A percentile compares a stretch with the other conserved stretches of the same genome.
Evolutionary conservation across 2,113 vertebrate species (phyloP).

Genomic region (Hyperoodon ampullatus): DNA sequence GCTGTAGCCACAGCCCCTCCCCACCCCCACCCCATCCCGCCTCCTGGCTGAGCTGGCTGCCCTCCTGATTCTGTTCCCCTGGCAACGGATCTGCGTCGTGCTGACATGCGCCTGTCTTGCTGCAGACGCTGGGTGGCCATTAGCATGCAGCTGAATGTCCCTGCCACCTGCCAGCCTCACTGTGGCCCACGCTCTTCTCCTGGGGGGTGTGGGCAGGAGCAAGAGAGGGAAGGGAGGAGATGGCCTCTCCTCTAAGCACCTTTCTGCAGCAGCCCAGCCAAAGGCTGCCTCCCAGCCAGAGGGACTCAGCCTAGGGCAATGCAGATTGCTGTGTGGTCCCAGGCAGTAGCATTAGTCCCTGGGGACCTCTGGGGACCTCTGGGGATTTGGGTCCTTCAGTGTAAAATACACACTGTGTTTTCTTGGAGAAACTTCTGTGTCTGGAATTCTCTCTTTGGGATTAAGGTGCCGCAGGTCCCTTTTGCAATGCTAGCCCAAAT

Average conservation of each 20-base stretch:
- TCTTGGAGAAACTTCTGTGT: not conserved
- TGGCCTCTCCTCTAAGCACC: not conserved
- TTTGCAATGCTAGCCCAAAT: not conserved
- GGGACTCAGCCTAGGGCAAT: not conserved
- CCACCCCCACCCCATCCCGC: not conserved
- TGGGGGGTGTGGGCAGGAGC: not conserved
- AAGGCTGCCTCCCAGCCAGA: not conserved
- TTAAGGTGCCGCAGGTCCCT: not conserved
- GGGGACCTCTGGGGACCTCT: too few species aligned
- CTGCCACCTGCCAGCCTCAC: not conserved
- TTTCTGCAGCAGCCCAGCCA: not conserved
- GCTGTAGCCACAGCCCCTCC: not conserved
- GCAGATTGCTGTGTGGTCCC: not conserved
- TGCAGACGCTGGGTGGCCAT: slow-evolving; percentile 35
- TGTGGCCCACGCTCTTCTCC: not conserved
- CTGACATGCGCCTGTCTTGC: not conserved
- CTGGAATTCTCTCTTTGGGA: not conserved
- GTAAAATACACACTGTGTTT: not conserved
- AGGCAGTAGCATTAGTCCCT: not conserved
- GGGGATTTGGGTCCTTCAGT: not conserved
- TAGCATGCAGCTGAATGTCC: not conserved
- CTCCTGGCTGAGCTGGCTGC: not conserved
- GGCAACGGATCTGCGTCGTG: not conserved
- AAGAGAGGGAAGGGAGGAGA: not conserved
- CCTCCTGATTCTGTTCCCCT: slow-evolving; percentile 12